These are phyloP conservation scores for Ptychoptera contaminata DNA, from an alignment of 2,888 invertebrate species.

Conservation along the genomic window DNA sequence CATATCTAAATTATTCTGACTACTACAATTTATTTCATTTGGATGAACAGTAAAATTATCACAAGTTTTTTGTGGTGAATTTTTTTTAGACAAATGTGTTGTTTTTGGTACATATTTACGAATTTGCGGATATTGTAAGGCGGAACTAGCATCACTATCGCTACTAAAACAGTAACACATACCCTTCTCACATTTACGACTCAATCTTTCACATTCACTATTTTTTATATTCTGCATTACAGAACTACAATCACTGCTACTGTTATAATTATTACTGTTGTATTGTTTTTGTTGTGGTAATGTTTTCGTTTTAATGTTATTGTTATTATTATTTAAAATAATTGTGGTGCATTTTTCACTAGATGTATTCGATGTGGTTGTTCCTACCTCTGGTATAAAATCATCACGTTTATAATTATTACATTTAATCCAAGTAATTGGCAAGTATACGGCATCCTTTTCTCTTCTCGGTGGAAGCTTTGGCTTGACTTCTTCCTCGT, in stretches of 20 bases:
- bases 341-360: background rate
- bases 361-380: background rate
- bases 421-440: too few species aligned
- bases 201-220: slow-evolving; percentile 10
- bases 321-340: background rate
- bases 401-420: too few species aligned
- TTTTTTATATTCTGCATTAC: slow-evolving; percentile 11
- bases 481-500: too few species aligned
- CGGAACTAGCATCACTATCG: slow-evolving; percentile 21
- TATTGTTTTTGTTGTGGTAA: background rate
- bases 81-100: too few species aligned
- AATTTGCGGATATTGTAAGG: too few species aligned
- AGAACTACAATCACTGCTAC: background rate
- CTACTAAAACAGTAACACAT: slow-evolving; percentile 30
- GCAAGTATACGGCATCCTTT: too few species aligned
- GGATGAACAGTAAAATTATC: too few species aligned
- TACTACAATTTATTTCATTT: too few species aligned
- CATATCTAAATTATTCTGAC: too few species aligned
- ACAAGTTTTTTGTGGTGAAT: too few species aligned
- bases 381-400: background rate
- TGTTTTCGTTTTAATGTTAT: background rate
- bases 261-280: background rate
- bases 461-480: too few species aligned
- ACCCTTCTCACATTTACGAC: slow-evolving; percentile 27
- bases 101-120: too few species aligned